Percentiles rank a stretch among this genome's conserved stretches.
Evolutionary conservation across 2,797 vertebrate genomes (phyloP).

Genomic region (Pipistrellus kuhlii): DNA sequence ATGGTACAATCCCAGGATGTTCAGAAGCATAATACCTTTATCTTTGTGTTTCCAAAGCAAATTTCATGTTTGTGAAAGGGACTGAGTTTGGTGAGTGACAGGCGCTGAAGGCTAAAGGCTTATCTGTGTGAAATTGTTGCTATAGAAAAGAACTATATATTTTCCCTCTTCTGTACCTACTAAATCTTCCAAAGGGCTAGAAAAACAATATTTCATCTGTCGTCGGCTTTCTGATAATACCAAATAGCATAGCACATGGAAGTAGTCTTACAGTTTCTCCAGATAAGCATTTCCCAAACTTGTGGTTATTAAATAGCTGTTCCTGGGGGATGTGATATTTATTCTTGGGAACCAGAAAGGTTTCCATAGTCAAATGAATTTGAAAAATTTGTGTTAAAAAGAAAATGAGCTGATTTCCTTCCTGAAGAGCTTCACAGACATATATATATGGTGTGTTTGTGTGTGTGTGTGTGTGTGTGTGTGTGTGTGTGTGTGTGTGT

Average conservation of each 20-base stretch:
- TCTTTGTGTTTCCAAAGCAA: slow-evolving; percentile 67
- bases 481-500: not conserved
- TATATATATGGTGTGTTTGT: too few relatives aligned
- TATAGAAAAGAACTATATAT: slow-evolving; percentile 12
- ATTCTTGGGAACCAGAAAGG: slow-evolving; percentile 44
- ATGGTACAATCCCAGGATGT: slow-evolving; percentile 53
- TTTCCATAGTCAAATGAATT: slow-evolving; percentile 33
- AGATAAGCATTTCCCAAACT: slow-evolving; percentile 49
- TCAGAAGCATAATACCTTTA: slow-evolving; percentile 55
- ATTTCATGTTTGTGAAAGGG: slow-evolving; percentile 61
- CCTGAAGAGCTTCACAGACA: not conserved
- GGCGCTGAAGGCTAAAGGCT: slow-evolving; percentile 33
- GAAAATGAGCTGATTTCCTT: slow-evolving; percentile 56
- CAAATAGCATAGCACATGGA: not conserved
- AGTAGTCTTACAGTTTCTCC: slow-evolving; percentile 13
- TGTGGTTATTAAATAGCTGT: not conserved
- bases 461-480: not conserved
- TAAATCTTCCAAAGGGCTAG: slow-evolving; percentile 39
- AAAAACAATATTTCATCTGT: slow-evolving; percentile 12
- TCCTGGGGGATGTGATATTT: slow-evolving; percentile 38
- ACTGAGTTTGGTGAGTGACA: slow-evolving; percentile 42
- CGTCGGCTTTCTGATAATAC: slow-evolving; percentile 43
- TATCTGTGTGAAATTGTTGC: not conserved
- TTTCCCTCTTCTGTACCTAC: not conserved
- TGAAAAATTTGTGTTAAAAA: slow-evolving; percentile 14